Evolutionary conservation across 1,140 invertebrate species (phyloP).

Genomic region (Drosophila parvula): DNA sequence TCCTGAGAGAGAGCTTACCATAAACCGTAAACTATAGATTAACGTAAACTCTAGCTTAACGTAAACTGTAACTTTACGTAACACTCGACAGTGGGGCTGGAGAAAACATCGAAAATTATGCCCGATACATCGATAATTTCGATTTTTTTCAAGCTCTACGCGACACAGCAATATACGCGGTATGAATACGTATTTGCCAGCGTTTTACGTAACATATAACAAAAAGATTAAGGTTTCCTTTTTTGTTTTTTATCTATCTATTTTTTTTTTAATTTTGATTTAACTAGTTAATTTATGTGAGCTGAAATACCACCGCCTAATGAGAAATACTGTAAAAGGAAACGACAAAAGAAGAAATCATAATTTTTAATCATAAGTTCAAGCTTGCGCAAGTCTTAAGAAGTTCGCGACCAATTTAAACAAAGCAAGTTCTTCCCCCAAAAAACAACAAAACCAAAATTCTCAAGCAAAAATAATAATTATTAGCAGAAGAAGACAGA

Average conservation of each 20-base stretch:
- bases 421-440: constrained; percentile 27
- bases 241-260: not conserved
- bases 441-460: constrained; percentile 31
- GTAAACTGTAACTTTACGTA: constrained; percentile 5
- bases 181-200: constrained; percentile 35
- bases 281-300: constrained; percentile 44
- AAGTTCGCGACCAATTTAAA: constrained; percentile 1
- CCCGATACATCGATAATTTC: not conserved
- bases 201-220: constrained; percentile 27
- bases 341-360: constrained; percentile 2
- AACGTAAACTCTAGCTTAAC: constrained; percentile 9
- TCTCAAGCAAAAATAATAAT: constrained; percentile 24
- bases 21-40: constrained; percentile 12
- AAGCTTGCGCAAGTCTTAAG: constrained; percentile 8
- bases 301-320: constrained; percentile 65
- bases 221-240: not conserved
- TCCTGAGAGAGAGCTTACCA: constrained; percentile 29
- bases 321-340: constrained; percentile 55
- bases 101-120: not conserved
- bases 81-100: not conserved
- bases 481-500: not conserved
- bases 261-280: not conserved
- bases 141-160: not conserved
- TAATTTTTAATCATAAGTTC: not conserved
- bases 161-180: constrained; percentile 4